phyloP scores from a whole-genome alignment of 2,888 invertebrate species.

The Sacculina carcini region DNA sequence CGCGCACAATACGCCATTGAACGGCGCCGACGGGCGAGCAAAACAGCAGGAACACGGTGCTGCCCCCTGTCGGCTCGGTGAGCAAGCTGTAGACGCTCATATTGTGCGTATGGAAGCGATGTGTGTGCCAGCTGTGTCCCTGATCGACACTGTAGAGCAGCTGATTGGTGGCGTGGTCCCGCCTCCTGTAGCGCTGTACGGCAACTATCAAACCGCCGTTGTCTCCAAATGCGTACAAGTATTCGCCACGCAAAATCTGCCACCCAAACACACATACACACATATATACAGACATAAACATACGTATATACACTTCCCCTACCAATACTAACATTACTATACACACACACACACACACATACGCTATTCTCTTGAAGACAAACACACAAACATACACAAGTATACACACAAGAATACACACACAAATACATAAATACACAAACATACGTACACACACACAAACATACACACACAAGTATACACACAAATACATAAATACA shows the following conservation, averaged over 20 bases:
- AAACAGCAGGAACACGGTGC: conserved; percentile 70
- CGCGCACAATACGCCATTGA: conserved; percentile 59
- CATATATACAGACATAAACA: too few relatives aligned
- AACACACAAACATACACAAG: too few relatives aligned
- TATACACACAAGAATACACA: too few relatives aligned
- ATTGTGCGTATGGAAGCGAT: conserved; percentile 33
- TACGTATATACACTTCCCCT: not conserved
- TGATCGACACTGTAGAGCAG: conserved; percentile 63
- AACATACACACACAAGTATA: too few relatives aligned
- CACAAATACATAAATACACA: too few relatives aligned
- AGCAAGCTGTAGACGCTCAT: conserved; percentile 62
- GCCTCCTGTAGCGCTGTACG: conserved; percentile 43
- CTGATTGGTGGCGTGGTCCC: conserved; percentile 44
- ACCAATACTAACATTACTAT: too few relatives aligned
- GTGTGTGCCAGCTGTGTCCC: conserved; percentile 49
- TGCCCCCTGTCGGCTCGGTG: conserved; percentile 83
- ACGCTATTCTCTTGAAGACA: too few relatives aligned
- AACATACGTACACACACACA: too few relatives aligned
- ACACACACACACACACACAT: too few relatives aligned
- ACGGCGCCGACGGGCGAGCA: conserved; percentile 34
- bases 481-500: too few relatives aligned
- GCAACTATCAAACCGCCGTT: conserved; percentile 69
- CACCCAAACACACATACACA: conserved; percentile 2
- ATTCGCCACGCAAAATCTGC: conserved; percentile 40
- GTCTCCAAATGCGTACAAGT: conserved; percentile 68